Base-by-base conservation (phyloP, 2,888 invertebrate genomes). In the Myathropa florea region DNA sequence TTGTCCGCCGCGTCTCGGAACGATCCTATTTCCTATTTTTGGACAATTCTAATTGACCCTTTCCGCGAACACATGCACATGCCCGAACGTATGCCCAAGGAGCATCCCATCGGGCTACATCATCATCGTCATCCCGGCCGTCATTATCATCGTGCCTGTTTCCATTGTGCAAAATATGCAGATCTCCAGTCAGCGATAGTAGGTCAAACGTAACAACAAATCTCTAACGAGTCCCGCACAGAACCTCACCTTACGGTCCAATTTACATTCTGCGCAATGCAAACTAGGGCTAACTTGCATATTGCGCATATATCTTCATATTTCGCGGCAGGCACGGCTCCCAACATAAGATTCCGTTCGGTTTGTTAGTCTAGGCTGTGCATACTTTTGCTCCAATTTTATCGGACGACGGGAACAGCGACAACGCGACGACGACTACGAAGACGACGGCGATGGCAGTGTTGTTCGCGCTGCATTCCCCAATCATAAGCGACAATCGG, bases 151-250 rank as follows among this genome's bases (percentile, higher is more conserved):
- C 68, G 39, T 59, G 72, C 46, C 61, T 4, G 55, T 59, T 71
- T 30, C 78, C 63, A 83, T 86, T 86, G 78, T 86, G 73, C 78
- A 70, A 76, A 84, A 73, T 86, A 83, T 86, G 83, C 86, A 86
- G 86, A 86, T 86, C 82, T 63, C 33, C 63, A 83, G 86, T 67
- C 75, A 83, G 65, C 86, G 86, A 86, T 86, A 86, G 86, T 86
- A 86, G 86, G 86, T 86, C 86, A 86, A 83, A 79, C 86, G 83
- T 75, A 82, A 79, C 83, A 83, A 83, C 86, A 86, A 86, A 86
- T 86, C 86, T 83, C 75, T 86, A 86, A 86, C 86, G 86, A 86
- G 86, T 82, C 85, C 81, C 75, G 71, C 61, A 73, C 72, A 60
- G 21, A 67, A 60, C 21, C 68, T 61, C 36, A 68, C 39, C 14